Evolutionary conservation across 1,140 invertebrate genomes (phyloP).

Genomic region (Spodoptera litura): DNA sequence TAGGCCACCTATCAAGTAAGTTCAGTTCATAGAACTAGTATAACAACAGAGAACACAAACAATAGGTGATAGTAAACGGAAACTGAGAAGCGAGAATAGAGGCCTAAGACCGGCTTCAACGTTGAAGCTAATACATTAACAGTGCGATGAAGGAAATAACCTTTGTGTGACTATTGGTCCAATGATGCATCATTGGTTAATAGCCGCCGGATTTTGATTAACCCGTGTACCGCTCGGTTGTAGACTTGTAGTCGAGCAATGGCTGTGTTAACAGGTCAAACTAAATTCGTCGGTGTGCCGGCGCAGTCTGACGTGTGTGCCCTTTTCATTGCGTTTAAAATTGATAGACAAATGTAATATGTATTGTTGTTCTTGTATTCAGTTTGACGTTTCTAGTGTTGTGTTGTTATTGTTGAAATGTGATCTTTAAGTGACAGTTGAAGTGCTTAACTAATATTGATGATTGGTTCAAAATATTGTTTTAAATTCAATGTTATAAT

Average conservation of each 20-base stretch:
- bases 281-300: conserved; percentile 20
- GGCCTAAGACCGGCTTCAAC: too few relatives aligned
- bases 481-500: too few relatives aligned
- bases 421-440: neutral
- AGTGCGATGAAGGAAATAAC: conserved; percentile 24
- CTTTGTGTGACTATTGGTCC: conserved; percentile 12
- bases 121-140: neutral
- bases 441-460: neutral
- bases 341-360: conserved; percentile 43
- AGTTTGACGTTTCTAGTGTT: conserved; percentile 9
- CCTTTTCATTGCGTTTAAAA: conserved; percentile 36
- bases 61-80: too few relatives aligned
- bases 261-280: conserved; percentile 40
- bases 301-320: conserved; percentile 27
- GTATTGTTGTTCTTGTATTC: neutral
- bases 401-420: conserved; percentile 4
- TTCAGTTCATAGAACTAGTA: too few relatives aligned
- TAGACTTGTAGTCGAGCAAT: conserved; percentile 21
- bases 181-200: conserved; percentile 46
- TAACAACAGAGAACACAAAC: neutral
- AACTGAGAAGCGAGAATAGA: too few relatives aligned
- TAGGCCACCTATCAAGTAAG: too few relatives aligned
- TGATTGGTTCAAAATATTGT: too few relatives aligned
- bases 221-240: conserved; percentile 2
- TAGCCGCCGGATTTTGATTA: conserved; percentile 45